These are phyloP conservation scores for Manacus vitellinus DNA, from an alignment of 2,113 vertebrate genomes.

Conservation along the genomic window DNA sequence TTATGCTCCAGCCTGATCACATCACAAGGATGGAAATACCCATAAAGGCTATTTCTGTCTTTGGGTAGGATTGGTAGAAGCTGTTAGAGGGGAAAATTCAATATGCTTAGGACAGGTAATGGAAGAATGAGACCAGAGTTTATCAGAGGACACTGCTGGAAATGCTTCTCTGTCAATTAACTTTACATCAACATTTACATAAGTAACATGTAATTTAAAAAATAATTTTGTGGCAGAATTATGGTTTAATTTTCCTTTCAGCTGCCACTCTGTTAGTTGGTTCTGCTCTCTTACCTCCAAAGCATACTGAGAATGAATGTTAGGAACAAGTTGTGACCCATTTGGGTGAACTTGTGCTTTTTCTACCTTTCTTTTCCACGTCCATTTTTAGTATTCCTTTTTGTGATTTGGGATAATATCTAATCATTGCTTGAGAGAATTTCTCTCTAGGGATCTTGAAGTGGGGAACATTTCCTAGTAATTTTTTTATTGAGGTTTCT, in stretches of 20 bases:
- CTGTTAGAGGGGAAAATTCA: not conserved
- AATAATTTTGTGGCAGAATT: not conserved
- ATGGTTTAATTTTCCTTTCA: not conserved
- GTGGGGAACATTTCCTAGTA: constrained; percentile 47
- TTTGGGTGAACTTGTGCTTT: not conserved
- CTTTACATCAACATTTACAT: not conserved
- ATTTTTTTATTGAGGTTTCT: constrained; percentile 63
- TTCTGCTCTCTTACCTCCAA: constrained; percentile 11
- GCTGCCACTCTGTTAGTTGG: not conserved
- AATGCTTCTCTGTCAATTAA: not conserved
- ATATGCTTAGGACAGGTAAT: not conserved
- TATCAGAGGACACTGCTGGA: not conserved
- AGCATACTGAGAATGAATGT: not conserved
- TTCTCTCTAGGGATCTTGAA: constrained; percentile 52
- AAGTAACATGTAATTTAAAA: not conserved
- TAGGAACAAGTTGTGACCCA: constrained; percentile 32
- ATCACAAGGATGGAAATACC: not conserved
- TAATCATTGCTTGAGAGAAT: constrained; percentile 69
- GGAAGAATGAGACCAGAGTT: not conserved
- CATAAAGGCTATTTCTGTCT: not conserved
- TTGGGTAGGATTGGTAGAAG: not conserved
- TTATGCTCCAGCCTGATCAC: not conserved
- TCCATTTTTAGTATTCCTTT: constrained; percentile 56
- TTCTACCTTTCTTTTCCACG: not conserved
- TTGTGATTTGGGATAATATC: constrained; percentile 39